Evolutionary conservation across 1,140 invertebrate species (phyloP).

Genomic region (Tetraneura akinire): DNA sequence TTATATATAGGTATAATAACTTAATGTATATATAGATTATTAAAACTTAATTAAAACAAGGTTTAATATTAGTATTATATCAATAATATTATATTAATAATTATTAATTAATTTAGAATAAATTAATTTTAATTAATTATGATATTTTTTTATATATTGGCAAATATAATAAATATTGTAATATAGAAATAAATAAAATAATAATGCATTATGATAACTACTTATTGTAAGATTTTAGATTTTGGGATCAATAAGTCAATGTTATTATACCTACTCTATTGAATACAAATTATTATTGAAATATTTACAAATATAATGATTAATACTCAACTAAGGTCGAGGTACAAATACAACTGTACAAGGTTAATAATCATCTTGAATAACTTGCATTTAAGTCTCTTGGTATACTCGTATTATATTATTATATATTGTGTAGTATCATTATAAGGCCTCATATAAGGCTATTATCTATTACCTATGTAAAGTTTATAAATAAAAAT

Average conservation of each 20-base stretch:
- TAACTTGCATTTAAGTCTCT: constrained; percentile 18
- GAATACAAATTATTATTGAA: background rate
- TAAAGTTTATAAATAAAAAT: background rate
- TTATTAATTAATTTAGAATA: too few relatives aligned
- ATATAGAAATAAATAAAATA: background rate
- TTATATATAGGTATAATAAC: too few relatives aligned
- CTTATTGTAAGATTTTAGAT: background rate
- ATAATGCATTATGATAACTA: background rate
- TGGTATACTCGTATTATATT: too few relatives aligned
- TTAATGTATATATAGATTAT: too few relatives aligned
- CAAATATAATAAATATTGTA: background rate
- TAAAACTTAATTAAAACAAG: too few relatives aligned
- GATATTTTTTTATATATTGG: background rate
- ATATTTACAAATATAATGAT: constrained; percentile 6
- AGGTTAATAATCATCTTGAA: constrained; percentile 2
- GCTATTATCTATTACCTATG: background rate
- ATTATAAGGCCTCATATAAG: too few relatives aligned
- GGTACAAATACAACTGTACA: too few relatives aligned
- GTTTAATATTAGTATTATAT: too few relatives aligned
- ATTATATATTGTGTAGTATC: too few relatives aligned
- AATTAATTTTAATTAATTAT: background rate
- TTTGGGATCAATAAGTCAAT: constrained; percentile 37
- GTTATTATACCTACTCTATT: background rate
- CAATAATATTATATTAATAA: too few relatives aligned
- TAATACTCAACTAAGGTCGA: constrained; percentile 11